These are phyloP conservation scores for Microcebus lehilahytsara DNA, from an alignment of 2,113 vertebrate genomes.

Conservation along the genomic window DNA sequence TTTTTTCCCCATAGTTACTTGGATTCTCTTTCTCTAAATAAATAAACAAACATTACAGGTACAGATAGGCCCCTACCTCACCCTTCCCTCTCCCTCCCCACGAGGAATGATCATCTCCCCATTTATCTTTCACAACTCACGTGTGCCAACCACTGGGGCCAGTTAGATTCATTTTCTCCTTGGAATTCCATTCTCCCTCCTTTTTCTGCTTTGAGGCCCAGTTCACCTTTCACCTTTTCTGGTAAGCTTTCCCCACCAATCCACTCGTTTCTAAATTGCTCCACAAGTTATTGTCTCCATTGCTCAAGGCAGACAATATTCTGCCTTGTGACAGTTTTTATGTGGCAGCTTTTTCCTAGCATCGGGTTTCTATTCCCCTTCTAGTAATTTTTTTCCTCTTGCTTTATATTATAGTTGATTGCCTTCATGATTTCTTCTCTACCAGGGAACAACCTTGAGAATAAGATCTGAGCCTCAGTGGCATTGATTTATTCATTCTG, in stretches of 20 bases:
- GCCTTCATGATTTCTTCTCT: not conserved
- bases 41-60: not conserved
- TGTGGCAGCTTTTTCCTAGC: not conserved
- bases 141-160: not conserved
- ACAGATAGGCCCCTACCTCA: not conserved
- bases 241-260: not conserved
- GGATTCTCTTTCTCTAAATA: not conserved
- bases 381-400: not conserved
- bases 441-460: not conserved
- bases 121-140: not conserved
- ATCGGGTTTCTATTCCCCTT: not conserved
- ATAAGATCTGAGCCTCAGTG: not conserved
- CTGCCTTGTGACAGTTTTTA: not conserved
- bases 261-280: not conserved
- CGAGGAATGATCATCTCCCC: not conserved
- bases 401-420: not conserved
- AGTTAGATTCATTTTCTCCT: not conserved
- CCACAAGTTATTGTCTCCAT: not conserved
- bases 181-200: not conserved
- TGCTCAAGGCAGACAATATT: not conserved
- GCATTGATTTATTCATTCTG: too few relatives aligned
- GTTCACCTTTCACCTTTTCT: not conserved
- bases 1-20: not conserved
- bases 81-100: fast-evolving
- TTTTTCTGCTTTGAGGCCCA: not conserved